These are phyloP conservation scores for Turritopsis rubra DNA, from an alignment of 30 jellyfish, hydroid and myxozoan species.

Conservation along the genomic window DNA sequence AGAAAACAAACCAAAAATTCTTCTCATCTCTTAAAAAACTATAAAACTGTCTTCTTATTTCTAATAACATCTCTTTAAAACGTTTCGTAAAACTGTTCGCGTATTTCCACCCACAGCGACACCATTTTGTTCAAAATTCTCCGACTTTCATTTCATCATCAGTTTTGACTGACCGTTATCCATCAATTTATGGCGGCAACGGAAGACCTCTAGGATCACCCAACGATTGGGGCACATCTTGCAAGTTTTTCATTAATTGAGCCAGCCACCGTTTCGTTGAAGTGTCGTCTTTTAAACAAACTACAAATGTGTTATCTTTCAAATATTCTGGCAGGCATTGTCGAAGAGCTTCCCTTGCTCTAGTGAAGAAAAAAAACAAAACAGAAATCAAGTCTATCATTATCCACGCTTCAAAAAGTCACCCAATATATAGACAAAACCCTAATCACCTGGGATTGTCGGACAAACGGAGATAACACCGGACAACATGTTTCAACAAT, in stretches of 20 bases:
- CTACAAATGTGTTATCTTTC: conserved; percentile 73
- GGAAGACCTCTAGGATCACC: conserved; percentile 82
- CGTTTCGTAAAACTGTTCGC: background rate
- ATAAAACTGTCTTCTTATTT: background rate
- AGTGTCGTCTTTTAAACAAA: conserved; percentile 83
- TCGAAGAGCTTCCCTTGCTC: conserved; percentile 96
- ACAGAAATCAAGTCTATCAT: background rate
- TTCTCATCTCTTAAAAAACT: background rate
- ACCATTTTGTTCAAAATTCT: background rate
- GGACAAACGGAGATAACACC: conserved; percentile 87
- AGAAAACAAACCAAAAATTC: background rate
- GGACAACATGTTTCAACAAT: conserved; percentile 78
- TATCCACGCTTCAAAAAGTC: background rate
- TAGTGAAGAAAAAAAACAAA: conserved; percentile 16
- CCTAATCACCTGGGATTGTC: conserved; percentile 77
- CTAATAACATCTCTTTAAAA: background rate
- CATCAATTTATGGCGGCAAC: conserved; percentile 47
- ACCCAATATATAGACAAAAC: background rate
- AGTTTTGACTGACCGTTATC: background rate
- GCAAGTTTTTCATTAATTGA: conserved; percentile 82
- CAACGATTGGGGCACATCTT: conserved; percentile 81
- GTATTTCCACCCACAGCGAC: background rate
- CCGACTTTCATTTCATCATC: background rate
- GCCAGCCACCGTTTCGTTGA: conserved; percentile 95
- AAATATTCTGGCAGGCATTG: conserved; percentile 95